phyloP scores from a whole-genome alignment of 2,113 vertebrate genomes.

The Actenoides lindsayi region DNA sequence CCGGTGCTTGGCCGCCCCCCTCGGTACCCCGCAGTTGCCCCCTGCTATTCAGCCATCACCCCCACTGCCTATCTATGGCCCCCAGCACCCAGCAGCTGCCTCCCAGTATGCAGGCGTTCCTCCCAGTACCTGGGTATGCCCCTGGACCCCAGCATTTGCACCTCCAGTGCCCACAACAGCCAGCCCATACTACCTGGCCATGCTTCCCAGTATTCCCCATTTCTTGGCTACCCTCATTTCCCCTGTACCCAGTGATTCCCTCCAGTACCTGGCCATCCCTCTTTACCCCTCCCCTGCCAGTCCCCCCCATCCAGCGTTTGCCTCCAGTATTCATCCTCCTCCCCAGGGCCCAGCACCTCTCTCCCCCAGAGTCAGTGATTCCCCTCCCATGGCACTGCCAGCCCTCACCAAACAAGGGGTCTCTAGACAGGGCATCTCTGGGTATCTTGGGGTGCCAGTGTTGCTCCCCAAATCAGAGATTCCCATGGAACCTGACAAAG shows the following conservation, averaged over 20 bases:
- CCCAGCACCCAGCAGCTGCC: background rate
- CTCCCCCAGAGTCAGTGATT: rapidly evolving
- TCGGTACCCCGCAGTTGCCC: no score
- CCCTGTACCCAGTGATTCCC: background rate
- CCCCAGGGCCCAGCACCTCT: background rate
- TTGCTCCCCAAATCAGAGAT: background rate
- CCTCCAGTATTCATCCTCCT: background rate
- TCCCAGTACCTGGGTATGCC: background rate
- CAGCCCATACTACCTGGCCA: rapidly evolving
- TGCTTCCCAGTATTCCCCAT: background rate
- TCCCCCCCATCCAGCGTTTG: background rate
- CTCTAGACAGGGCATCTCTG: background rate
- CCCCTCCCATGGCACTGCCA: background rate
- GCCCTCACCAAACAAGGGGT: background rate
- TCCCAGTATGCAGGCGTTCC: rapidly evolving
- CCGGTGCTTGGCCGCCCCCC: background rate
- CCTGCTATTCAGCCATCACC: background rate
- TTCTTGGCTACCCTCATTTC: background rate
- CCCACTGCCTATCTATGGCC: background rate
- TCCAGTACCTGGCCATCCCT: background rate
- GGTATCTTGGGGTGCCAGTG: background rate
- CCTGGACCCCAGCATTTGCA: background rate
- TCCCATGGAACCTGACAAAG: background rate
- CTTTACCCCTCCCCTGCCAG: background rate
- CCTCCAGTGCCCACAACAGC: background rate